A percentile compares a stretch with the other conserved stretches of the same genome.
Conservation (phyloP, 30 jellyfish, hydroid and myxozoan genomes). For the Nemopilema nomurai region DNA sequence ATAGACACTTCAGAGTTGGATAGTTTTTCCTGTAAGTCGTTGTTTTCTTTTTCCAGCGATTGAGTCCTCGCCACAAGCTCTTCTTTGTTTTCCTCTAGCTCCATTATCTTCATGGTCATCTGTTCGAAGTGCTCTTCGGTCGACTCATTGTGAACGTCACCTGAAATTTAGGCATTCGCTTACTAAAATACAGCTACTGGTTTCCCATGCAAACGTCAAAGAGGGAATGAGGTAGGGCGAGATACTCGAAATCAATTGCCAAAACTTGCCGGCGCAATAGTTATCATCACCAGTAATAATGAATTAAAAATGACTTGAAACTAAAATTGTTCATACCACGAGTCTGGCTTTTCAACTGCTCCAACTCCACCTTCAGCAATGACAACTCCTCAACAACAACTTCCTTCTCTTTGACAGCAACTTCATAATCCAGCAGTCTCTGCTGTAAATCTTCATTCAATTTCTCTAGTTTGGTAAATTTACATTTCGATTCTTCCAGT, state of each 20-base stretch:
- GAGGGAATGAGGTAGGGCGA: too few relatives aligned
- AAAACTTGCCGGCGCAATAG: too few relatives aligned
- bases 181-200: too few relatives aligned
- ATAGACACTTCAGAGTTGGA: background rate
- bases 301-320: too few relatives aligned
- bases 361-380: background rate
- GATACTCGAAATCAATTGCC: too few relatives aligned
- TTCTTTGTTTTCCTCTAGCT: constrained; percentile 17
- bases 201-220: too few relatives aligned
- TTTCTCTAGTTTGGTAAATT: background rate
- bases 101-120: constrained; percentile 19
- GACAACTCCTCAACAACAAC: background rate
- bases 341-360: background rate
- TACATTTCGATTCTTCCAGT: background rate
- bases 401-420: background rate
- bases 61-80: background rate
- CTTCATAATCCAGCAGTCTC: background rate
- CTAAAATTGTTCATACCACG: background rate
- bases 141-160: background rate
- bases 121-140: constrained; percentile 10
- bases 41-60: constrained; percentile 3
- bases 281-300: too few relatives aligned
- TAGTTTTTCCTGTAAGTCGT: background rate
- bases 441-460: background rate
- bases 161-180: background rate